Percentiles rank a stretch among this genome's conserved stretches.
phyloP scores from a whole-genome alignment of 1,140 invertebrate genomes.

The Cecropterus lyciades region DNA sequence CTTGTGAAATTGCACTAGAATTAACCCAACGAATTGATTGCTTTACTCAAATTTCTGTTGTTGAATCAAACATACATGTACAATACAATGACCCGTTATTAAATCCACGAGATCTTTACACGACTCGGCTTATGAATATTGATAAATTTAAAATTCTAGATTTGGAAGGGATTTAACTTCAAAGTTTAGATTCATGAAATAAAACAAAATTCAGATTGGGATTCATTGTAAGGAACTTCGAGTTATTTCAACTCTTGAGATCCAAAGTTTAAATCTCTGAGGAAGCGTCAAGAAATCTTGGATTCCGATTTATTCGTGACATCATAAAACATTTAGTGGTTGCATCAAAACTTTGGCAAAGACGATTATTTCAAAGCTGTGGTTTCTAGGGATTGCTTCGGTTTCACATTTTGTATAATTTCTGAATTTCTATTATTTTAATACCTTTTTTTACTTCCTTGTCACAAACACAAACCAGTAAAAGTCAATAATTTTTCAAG shows the following conservation, averaged over 20 bases:
- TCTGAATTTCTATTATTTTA: neutral
- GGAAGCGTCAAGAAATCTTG: conserved; percentile 26
- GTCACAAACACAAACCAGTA: too few relatives aligned
- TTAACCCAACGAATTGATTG: too few relatives aligned
- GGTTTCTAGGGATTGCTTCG: conserved; percentile 7
- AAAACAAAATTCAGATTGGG: conserved; percentile 32
- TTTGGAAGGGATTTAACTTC: neutral
- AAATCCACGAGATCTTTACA: too few relatives aligned
- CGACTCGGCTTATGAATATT: neutral
- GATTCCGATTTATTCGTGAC: conserved; percentile 37
- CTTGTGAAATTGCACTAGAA: too few relatives aligned
- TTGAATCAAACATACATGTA: too few relatives aligned
- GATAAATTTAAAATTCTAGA: neutral
- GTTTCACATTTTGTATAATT: neutral
- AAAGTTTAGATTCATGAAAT: neutral
- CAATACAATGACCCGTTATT: too few relatives aligned
- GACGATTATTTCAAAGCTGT: conserved; percentile 11
- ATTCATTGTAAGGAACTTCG: conserved; percentile 21
- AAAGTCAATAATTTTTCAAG: too few relatives aligned
- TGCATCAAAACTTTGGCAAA: conserved; percentile 33
- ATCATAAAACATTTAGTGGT: conserved; percentile 35
- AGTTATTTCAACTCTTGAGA: conserved; percentile 34
- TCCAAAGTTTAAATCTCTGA: conserved; percentile 31
- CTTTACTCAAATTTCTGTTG: too few relatives aligned
- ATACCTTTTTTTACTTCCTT: neutral